A percentile compares a stretch with the other conserved stretches of the same genome.
Evolutionary conservation across 2,113 vertebrate genomes (phyloP).

Genomic region (Syngnathoides biaculeatus): DNA sequence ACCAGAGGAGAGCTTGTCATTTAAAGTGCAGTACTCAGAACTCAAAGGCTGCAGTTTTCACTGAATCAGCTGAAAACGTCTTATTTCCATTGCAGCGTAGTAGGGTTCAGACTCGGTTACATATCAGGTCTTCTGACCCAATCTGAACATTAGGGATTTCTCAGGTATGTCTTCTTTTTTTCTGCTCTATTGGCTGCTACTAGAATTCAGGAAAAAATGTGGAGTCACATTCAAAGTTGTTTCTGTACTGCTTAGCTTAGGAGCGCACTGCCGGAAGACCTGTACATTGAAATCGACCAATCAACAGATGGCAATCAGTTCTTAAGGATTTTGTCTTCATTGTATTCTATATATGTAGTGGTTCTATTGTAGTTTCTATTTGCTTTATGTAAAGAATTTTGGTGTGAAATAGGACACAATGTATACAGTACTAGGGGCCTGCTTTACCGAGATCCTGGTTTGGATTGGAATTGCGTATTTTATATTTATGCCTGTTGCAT

Average conservation of each 20-base stretch:
- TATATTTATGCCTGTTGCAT: too few species aligned
- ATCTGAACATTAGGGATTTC: background rate
- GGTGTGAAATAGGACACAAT: background rate
- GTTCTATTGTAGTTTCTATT: background rate
- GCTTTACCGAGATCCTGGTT: too few species aligned
- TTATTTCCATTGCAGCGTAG: background rate
- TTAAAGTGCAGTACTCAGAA: background rate
- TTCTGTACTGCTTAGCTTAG: background rate
- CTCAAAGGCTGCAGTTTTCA: background rate
- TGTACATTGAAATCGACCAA: background rate
- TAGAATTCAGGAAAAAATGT: background rate
- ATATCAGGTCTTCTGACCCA: background rate
- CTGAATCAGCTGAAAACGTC: background rate
- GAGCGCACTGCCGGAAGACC: background rate
- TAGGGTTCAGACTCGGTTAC: background rate
- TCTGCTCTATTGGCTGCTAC: background rate
- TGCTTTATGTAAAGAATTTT: background rate
- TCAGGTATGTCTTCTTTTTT: background rate
- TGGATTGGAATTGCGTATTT: too few species aligned
- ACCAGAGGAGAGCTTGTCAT: background rate
- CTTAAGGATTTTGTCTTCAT: background rate
- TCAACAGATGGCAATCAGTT: background rate
- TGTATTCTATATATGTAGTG: background rate
- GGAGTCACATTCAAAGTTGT: background rate
- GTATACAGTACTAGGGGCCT: background rate